A percentile compares a stretch with the other conserved stretches of the same genome.
phyloP scores from a whole-genome alignment of 2,113 vertebrate species.

The Platichthys stellatus region DNA sequence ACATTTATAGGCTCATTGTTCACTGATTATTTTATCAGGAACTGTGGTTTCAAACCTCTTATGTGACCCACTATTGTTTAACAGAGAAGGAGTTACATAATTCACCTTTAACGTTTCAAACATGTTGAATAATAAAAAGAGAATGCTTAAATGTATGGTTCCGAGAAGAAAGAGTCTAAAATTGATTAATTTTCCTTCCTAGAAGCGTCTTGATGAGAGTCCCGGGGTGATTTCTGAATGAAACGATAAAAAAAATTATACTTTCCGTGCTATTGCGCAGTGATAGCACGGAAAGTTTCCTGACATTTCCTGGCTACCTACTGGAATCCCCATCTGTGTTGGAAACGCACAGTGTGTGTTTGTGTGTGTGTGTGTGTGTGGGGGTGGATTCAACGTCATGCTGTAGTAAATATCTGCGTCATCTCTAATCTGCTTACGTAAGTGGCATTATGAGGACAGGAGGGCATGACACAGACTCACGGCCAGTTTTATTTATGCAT shows the following conservation, averaged over 20 bases:
- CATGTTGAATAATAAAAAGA: neutral
- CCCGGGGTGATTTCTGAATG: neutral
- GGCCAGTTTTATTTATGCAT: neutral
- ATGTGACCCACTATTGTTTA: no score
- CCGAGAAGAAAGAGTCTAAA: neutral
- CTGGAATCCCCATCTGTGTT: constrained; percentile 26
- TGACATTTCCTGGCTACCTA: constrained; percentile 19
- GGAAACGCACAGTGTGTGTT: constrained; percentile 1
- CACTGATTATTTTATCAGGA: no score
- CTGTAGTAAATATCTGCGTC: constrained; percentile 48
- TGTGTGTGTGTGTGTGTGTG: no score
- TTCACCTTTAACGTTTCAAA: constrained; percentile 8
- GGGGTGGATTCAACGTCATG: neutral
- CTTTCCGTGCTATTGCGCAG: neutral
- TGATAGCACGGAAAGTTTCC: constrained; percentile 9
- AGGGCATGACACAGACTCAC: neutral
- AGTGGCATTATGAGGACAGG: neutral
- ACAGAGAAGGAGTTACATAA: constrained; percentile 3
- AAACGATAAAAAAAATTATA: neutral
- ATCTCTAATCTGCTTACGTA: constrained; percentile 40
- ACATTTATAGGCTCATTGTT: no score
- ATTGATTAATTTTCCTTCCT: neutral
- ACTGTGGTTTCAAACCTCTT: no score
- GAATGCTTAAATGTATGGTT: neutral
- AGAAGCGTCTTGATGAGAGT: neutral